Base-by-base conservation (phyloP, 2,888 invertebrate genomes). In the Scaptomyza cyrtandrae region DNA sequence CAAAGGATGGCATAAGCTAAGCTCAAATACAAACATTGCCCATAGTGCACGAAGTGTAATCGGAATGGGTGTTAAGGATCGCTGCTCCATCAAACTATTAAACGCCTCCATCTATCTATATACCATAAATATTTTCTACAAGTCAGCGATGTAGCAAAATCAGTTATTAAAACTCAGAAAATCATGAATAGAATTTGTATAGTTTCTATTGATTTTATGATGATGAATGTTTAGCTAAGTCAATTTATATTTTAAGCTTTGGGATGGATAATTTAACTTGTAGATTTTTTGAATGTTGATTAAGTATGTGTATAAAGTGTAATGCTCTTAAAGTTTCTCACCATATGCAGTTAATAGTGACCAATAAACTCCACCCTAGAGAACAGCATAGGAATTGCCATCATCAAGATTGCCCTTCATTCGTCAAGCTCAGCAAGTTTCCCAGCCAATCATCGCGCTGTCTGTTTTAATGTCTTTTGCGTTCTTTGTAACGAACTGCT, bases 371-470 rank as follows among this genome's bases (percentile, higher is more conserved):
- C 78, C 78, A 43, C 74, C 78, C 41, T 33, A 13, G 19, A 54
- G 24, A 11, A 14, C 9, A 39, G 7, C 6, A 48, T 45, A 37
- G 31, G 11, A 50, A n/a, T 7, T 48, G 58, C 54, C 57, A 43
- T 41, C 57, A 54, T 46, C 73, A 29, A 58, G 49, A 45, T 50
- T 56, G 41, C 56, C 29, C 35, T 52, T 52, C 58, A 75, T 75
- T 75, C 70, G 75, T 43, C 53, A 49, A 44, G 16, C 19, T 60
- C 50, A 27, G 24, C 62, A 59, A 48, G 70, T 58, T 79, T 68
- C 70, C 57, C 79, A 75, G 54, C 75, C 75, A 75, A 75, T 75
- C 75, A 79, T 62, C 50, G 50, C n/a, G 31, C 62, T 53, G 61
- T 74, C 57, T 66, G 10, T 19, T 45, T 56, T 31, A 33, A 53